Evolutionary conservation across 1,140 invertebrate species (phyloP), one percentile per base, ranked within the genome.

Genomic region (Aphidius ervi): DNA sequence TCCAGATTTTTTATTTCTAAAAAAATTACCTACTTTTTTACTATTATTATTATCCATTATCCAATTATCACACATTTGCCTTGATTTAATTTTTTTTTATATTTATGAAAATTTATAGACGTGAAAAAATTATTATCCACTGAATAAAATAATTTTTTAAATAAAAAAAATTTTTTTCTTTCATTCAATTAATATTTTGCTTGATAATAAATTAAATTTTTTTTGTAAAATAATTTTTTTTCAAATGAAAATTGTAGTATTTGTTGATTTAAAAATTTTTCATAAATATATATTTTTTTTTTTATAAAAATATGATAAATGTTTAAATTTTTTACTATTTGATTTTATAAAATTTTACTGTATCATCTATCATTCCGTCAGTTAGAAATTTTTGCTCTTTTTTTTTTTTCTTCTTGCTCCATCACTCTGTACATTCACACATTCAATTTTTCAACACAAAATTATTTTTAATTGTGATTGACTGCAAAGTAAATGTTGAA

Each of bases 391-490:
- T 77, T 78, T 78, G 74, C 73, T 78, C 75, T 73, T 73, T 78
- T 78, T 78, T 78, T 76, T 76, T 23, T 39, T 16, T 7, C 16
- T 0, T 16, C 16, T 16, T 31, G 74, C 68, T 54, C 68, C 73
- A 74, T 75, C 72, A 74, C 71, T 65, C 65, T 43, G 45, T 57
- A 20, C 43, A 52, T 52, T 37, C 10, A 52, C 10, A 52, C 49
- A 52, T 37, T 6, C 52, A n/a, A 2, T 41, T 16, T 42, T 54
- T 8, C 68, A 66, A 58, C 61, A 74, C 74, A 78, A 78, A 77
- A 78, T 77, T 75, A 73, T 78, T 77, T 78, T 77, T 78, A 78
- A 78, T 78, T 76, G 75, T 78, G 76, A 78, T 78, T 78, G 75
- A 78, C 76, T 76, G 76, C 74, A 72, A 70, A 74, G 68, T 74